These are phyloP conservation scores for Orbicella faveolata DNA, from an alignment of 64 coral and sea anemone species.

Conservation along the genomic window DNA sequence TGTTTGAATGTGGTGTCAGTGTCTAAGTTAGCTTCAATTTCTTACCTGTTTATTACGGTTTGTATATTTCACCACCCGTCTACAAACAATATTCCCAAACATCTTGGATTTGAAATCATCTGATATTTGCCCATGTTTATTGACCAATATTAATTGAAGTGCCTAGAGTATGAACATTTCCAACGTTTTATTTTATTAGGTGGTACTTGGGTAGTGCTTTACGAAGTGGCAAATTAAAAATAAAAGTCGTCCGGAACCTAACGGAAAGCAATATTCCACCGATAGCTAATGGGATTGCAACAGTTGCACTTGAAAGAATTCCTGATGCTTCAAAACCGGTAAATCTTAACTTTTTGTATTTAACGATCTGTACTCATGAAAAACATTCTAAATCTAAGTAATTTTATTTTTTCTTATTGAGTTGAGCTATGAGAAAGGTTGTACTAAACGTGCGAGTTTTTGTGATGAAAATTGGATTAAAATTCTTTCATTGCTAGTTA, in stretches of 20 bases:
- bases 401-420: no score
- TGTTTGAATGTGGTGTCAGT: background rate
- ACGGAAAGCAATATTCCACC: background rate
- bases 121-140: background rate
- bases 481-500: background rate
- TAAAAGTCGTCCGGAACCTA: slow-evolving; percentile 43
- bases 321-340: background rate
- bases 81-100: background rate
- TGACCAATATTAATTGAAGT: background rate
- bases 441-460: no score
- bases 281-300: slow-evolving; percentile 43
- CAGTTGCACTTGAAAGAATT: background rate
- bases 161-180: background rate
- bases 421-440: no score
- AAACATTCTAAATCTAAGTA: background rate
- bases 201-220: slow-evolving; percentile 88
- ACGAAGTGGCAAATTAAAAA: slow-evolving; percentile 77
- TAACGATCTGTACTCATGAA: background rate
- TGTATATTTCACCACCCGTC: background rate
- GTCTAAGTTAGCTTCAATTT: background rate
- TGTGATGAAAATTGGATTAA: background rate
- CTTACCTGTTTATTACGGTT: background rate
- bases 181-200: background rate
- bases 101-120: background rate
- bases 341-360: background rate